phyloP scores from a whole-genome alignment of 2,113 vertebrate genomes.

The Sakesphorus luctuosus region DNA sequence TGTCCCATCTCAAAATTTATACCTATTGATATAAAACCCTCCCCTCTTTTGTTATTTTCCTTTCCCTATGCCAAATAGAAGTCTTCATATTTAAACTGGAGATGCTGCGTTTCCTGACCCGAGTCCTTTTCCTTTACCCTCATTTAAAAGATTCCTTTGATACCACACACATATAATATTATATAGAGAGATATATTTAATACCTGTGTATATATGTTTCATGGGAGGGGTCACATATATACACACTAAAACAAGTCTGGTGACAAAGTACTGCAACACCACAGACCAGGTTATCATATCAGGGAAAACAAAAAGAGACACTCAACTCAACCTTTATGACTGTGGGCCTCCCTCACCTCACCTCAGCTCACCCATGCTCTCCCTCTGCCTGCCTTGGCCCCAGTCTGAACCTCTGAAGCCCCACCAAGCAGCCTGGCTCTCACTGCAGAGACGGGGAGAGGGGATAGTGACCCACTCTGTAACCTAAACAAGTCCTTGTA shows the following conservation, averaged over 20 bases:
- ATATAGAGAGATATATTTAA: slow-evolving; percentile 86
- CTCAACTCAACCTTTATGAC: slow-evolving; percentile 2
- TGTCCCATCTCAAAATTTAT: slow-evolving; percentile 45
- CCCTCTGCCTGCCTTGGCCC: background rate
- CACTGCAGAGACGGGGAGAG: background rate
- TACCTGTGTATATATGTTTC: slow-evolving; percentile 85
- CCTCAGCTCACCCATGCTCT: background rate
- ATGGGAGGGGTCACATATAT: slow-evolving; percentile 80
- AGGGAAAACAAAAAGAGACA: slow-evolving; percentile 66
- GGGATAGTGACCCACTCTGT: background rate
- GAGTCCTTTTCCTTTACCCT: slow-evolving; percentile 77
- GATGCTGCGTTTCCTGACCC: slow-evolving; percentile 73
- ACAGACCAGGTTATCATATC: slow-evolving; percentile 72
- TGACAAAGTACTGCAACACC: slow-evolving; percentile 80
- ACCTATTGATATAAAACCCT: slow-evolving; percentile 30
- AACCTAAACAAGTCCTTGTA: slow-evolving; percentile 6
- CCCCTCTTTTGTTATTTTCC: background rate
- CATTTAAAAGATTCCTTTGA: slow-evolving; percentile 71
- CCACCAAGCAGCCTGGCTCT: background rate
- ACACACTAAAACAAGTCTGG: slow-evolving; percentile 83
- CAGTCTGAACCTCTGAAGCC: fast-evolving
- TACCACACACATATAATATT: slow-evolving; percentile 86
- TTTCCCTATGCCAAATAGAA: slow-evolving; percentile 2
- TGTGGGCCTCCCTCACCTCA: background rate
- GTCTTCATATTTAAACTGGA: slow-evolving; percentile 31